Base-by-base conservation (phyloP, 2,797 vertebrate genomes). In the Oreortyx pictus region DNA sequence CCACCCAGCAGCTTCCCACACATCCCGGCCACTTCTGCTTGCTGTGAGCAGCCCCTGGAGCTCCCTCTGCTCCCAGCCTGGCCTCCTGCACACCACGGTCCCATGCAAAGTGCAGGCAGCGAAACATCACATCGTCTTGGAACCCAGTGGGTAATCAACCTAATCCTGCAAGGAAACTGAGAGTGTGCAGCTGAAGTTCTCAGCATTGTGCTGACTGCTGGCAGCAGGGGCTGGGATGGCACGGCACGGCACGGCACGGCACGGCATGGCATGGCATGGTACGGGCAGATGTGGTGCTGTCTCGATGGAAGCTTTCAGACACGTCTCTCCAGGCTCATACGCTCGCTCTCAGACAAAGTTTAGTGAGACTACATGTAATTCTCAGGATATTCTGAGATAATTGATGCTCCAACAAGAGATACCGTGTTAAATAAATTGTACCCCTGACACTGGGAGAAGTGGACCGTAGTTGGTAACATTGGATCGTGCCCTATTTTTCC, bases 41-140 rank as follows among this genome's bases (percentile, higher is more conserved):
- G 7, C 76, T 59, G 41, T 7, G 46, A 57, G 31, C 65, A 82
- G 56, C 89, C 24, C 14, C 33, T 7, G 44, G 44, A 62, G 47
- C 85, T 87, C 70, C 78, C 46, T 71, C 56, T 3, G 18, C 82
- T 57, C 29, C 78, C 57, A 52, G 14, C 47, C 52, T 4, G 12
- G 6, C 54, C 17, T 9, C 61, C 77, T 4, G 6, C 5, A 44
- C 20, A 14, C 12, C 44, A 1, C 0, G 1, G 39, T 17, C 76
- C 49, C 68, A 3, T 0, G 1, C 1, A 18, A 72, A 43, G 25
- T 23, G 6, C 83, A 70, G n/a, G 1, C 52, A 80, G 52, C 41
- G 68, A 44, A 68, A 12, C 47, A 64, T 6, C 15, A 5, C 20
- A 24, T 0, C 8, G 11, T 15, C 33, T 29, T 35, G 37, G 37